Evolutionary conservation across 2,113 vertebrate genomes (phyloP), one percentile per base, ranked within the genome.

Genomic region (Hippocampus comes): DNA sequence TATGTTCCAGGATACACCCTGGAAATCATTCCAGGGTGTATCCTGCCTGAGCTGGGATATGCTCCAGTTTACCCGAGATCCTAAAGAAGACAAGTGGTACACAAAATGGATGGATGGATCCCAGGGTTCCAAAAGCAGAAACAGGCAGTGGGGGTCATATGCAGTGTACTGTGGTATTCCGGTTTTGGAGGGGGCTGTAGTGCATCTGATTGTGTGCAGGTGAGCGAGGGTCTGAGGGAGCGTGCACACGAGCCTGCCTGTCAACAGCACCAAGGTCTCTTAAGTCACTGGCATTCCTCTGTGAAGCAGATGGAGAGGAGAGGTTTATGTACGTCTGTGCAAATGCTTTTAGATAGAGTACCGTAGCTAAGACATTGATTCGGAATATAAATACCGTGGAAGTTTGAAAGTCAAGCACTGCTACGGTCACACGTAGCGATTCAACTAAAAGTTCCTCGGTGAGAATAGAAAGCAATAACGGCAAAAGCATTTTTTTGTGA

Each of bases 201-300:
- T 70, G 63, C 72, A 49, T 73, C 71, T 43, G 57, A 66, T 75
- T 48, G 17, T 43, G 71, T 78, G 59, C 82, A 87, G 89, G 86
- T 86, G 82, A 84, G 74, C 9, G 78, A 74, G 75, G 78, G 68
- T 69, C 80, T 55, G 68, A 65, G 63, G 75, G 73, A 66, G 43
- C 65, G 34, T 64, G 74, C 78, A 75, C 74, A 56, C 81, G 80
- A 71, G 61, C 74, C 51, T 67, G 73, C 76, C 83, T 74, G 74
- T 86, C 75, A 64, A 86, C 88, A 86, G 78, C 74, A 73, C 85
- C 68, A 80, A 90, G 88, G 86, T 85, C 86, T 72, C 75, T 71
- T 82, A 76, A 79, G 78, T 85, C 85, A 75, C 76, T 83, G 78
- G 81, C 82, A 88, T 87, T 84, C 84, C 80, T 79, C 78, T 78